Percentiles rank a stretch among this genome's conserved stretches.
These are phyloP conservation scores for Lates japonicus DNA, from an alignment of 2,797 vertebrate genomes.

Conservation along the genomic window DNA sequence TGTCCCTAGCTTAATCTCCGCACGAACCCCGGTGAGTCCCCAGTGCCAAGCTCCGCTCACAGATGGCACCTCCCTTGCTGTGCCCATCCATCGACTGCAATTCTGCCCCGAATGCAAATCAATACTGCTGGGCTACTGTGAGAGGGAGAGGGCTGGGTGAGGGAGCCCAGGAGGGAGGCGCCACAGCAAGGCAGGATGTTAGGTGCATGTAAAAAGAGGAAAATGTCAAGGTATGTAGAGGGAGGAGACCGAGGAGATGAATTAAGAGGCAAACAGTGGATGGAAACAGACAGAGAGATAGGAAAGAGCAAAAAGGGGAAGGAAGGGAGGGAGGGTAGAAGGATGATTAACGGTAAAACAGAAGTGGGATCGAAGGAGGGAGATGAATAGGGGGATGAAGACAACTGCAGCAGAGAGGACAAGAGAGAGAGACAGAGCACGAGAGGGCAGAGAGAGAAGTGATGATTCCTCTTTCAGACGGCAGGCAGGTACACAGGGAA, in stretches of 20 bases:
- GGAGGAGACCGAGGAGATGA: conserved; percentile 13
- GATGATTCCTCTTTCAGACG: conserved; percentile 16
- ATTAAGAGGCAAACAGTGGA: conserved; percentile 35
- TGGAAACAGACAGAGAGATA: conserved; percentile 24
- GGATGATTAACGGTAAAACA: conserved; percentile 32
- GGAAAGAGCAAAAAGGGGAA: conserved; percentile 19
- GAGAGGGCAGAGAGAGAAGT: background rate
- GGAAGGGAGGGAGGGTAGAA: background rate
- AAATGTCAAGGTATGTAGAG: background rate
- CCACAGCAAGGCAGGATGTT: background rate
- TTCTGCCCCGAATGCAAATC: conserved; percentile 47
- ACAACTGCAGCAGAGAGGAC: conserved; percentile 39
- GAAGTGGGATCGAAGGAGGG: conserved; percentile 22
- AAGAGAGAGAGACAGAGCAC: background rate
- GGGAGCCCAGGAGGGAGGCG: conserved; percentile 9
- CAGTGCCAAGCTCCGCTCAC: conserved; percentile 44
- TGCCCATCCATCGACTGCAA: conserved; percentile 44
- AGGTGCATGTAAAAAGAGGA: conserved; percentile 20
- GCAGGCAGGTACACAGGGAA: background rate
- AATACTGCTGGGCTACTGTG: conserved; percentile 34
- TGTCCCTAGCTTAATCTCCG: conserved; percentile 39
- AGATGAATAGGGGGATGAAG: conserved; percentile 8
- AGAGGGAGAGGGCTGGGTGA: conserved; percentile 20
- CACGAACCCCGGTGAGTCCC: conserved; percentile 25
- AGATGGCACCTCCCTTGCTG: conserved; percentile 54